A percentile compares a stretch with the other conserved stretches of the same genome.
These are phyloP conservation scores for Phenganax subtilis DNA, from an alignment of 92 coral and sea anemone genomes.

Conservation along the genomic window DNA sequence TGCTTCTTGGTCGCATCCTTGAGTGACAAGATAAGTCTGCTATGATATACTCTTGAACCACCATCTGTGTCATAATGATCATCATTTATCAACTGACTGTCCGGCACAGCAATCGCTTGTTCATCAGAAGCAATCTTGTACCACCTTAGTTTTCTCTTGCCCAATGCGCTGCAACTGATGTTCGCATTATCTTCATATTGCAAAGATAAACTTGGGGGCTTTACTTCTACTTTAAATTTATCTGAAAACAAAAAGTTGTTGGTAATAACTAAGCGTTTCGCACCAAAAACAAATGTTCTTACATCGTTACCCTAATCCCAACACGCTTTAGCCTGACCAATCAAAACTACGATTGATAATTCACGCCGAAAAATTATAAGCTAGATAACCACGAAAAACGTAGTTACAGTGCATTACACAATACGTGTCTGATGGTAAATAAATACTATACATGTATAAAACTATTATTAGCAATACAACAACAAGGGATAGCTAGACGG, in stretches of 20 bases:
- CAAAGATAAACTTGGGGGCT: conserved; percentile 25
- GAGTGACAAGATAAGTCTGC: conserved; percentile 37
- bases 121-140: conserved; percentile 21
- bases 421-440: no score
- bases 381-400: no score
- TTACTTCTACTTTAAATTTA: conserved; percentile 27
- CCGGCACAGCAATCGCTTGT: not conserved
- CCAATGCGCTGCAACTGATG: conserved; percentile 36
- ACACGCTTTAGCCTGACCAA: no score
- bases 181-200: conserved; percentile 34
- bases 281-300: not conserved
- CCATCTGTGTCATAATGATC: conserved; percentile 42
- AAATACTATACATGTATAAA: no score
- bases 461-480: no score
- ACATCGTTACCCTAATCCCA: no score
- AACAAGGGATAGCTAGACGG: no score
- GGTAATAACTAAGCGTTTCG: not conserved
- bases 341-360: no score
- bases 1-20: conserved; percentile 25
- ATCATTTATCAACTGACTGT: not conserved
- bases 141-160: conserved; percentile 34
- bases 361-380: no score
- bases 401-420: no score
- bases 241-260: not conserved
- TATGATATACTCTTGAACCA: conserved; percentile 33